phyloP scores from a whole-genome alignment of 2,888 invertebrate genomes.

The Hedychridium roseum region DNA sequence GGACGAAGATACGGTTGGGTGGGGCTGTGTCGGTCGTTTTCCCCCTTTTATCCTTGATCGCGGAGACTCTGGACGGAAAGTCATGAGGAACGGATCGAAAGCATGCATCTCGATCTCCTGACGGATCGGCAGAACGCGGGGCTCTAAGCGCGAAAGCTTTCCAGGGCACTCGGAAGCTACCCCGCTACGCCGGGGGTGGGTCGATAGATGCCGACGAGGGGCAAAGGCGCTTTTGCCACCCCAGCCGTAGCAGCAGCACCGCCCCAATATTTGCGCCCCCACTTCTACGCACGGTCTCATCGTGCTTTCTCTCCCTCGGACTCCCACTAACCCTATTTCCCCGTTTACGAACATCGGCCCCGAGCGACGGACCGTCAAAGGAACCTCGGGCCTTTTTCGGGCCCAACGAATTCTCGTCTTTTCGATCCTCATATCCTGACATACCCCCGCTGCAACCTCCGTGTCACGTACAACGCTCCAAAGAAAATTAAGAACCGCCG shows the following conservation, averaged over 20 bases:
- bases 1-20: slow-evolving; percentile 32
- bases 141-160: slow-evolving; percentile 42
- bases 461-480: too few relatives aligned
- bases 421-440: too few relatives aligned
- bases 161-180: slow-evolving; percentile 42
- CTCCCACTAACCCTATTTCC: slow-evolving; percentile 4
- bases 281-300: slow-evolving; percentile 9
- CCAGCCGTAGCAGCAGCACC: slow-evolving; percentile 46
- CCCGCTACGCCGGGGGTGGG: slow-evolving; percentile 41
- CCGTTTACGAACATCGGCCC: neutral
- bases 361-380: too few relatives aligned
- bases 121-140: slow-evolving; percentile 13
- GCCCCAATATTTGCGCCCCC: slow-evolving; percentile 37
- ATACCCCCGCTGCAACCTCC: too few relatives aligned
- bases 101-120: too few relatives aligned
- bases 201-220: slow-evolving; percentile 56
- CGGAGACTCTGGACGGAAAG: too few relatives aligned
- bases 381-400: too few relatives aligned
- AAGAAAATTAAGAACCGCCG: too few relatives aligned
- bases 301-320: slow-evolving; percentile 1
- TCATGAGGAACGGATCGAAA: too few relatives aligned
- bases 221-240: slow-evolving; percentile 36
- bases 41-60: too few relatives aligned
- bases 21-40: slow-evolving; percentile 21
- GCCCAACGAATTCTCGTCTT: too few relatives aligned